Evolutionary conservation across 2,888 invertebrate genomes (phyloP).

Genomic region (Diarsia dahlii): DNA sequence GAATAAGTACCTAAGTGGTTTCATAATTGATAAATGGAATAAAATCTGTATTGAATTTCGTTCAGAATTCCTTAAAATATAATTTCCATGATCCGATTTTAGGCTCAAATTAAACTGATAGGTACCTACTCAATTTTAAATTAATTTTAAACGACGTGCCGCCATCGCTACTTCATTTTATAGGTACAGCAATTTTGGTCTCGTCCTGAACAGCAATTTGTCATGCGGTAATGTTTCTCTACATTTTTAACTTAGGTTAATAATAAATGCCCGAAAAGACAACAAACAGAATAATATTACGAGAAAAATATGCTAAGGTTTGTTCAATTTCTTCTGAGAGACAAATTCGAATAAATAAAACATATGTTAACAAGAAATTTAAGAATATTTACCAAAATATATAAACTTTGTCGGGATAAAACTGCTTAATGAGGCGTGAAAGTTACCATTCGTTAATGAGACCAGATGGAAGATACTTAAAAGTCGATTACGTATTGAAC

Average conservation of each 20-base stretch:
- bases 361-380: background rate
- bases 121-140: slow-evolving; percentile 38
- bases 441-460: slow-evolving; percentile 21
- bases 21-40: background rate
- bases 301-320: background rate
- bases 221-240: slow-evolving; percentile 28
- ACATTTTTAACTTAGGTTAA: slow-evolving; percentile 35
- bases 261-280: slow-evolving; percentile 18
- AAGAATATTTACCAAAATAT: slow-evolving; percentile 26
- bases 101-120: slow-evolving; percentile 32
- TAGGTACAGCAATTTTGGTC: slow-evolving; percentile 9
- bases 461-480: slow-evolving; percentile 23
- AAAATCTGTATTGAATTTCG: background rate
- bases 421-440: slow-evolving; percentile 12
- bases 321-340: slow-evolving; percentile 5
- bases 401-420: slow-evolving; percentile 9
- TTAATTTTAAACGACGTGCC: slow-evolving; percentile 39
- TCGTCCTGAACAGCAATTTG: slow-evolving; percentile 12
- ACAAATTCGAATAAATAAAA: slow-evolving; percentile 8
- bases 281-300: background rate
- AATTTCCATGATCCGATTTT: slow-evolving; percentile 37
- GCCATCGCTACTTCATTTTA: background rate
- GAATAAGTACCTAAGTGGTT: background rate
- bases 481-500: slow-evolving; percentile 30
- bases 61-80: slow-evolving; percentile 15